Evolutionary conservation across 2,797 vertebrate genomes (phyloP).

Genomic region (Heliangelus exortis): DNA sequence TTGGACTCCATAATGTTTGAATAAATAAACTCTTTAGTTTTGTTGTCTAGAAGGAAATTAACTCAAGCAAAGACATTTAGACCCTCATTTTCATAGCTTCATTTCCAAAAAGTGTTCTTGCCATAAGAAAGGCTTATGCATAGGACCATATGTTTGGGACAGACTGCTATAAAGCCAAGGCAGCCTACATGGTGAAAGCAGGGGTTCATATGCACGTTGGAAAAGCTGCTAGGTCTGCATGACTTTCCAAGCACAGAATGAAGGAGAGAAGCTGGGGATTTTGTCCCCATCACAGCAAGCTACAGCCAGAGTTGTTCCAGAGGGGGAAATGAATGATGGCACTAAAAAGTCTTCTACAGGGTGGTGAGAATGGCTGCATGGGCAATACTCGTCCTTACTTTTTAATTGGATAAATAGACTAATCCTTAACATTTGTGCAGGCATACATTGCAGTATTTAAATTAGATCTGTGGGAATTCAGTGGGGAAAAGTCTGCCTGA

Average conservation of each 20-base stretch:
- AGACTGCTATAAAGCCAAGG: background rate
- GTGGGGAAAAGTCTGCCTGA: background rate
- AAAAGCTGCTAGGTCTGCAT: background rate
- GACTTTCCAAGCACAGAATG: background rate
- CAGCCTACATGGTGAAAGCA: background rate
- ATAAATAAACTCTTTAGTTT: background rate
- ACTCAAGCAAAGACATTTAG: background rate
- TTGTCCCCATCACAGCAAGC: background rate
- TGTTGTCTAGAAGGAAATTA: background rate
- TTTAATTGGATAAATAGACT: background rate
- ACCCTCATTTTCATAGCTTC: background rate
- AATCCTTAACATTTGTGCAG: background rate
- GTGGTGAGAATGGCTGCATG: background rate
- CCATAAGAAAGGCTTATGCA: background rate
- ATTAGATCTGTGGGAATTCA: background rate
- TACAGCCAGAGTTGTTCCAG: background rate
- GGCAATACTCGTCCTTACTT: background rate
- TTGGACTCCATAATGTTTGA: background rate
- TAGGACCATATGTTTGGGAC: background rate
- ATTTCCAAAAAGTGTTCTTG: background rate
- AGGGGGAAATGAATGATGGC: background rate
- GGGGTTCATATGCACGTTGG: rapidly evolving
- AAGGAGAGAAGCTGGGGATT: background rate
- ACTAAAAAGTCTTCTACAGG: background rate
- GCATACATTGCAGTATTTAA: background rate